Percentiles rank a stretch among this genome's conserved stretches.
phyloP scores from a whole-genome alignment of 2,888 invertebrate species.

The Dorcus hopei region DNA sequence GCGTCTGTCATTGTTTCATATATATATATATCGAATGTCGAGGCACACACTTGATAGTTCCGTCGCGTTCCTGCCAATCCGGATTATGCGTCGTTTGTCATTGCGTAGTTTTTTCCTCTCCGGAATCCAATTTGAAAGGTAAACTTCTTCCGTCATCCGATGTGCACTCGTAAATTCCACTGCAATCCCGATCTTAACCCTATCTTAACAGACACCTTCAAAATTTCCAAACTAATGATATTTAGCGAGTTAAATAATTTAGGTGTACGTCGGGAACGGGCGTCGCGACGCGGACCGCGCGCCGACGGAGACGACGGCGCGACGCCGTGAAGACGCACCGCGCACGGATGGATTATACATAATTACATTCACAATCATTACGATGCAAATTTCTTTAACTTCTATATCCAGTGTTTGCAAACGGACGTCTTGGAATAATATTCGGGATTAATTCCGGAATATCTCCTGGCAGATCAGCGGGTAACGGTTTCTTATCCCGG shows the following conservation, averaged over 20 bases:
- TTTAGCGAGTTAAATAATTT: conserved; percentile 13
- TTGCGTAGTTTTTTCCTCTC: not conserved
- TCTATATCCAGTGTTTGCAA: conserved; percentile 46
- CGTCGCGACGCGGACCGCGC: too few species aligned
- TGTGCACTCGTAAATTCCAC: conserved; percentile 41
- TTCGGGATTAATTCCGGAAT: conserved; percentile 48
- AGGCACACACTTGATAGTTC: conserved; percentile 36
- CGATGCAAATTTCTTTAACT: conserved; percentile 49
- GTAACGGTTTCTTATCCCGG: conserved; percentile 43
- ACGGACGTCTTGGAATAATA: conserved; percentile 46
- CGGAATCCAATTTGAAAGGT: not conserved
- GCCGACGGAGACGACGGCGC: conserved; percentile 27
- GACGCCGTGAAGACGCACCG: not conserved
- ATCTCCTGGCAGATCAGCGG: conserved; percentile 47
- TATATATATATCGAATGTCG: conserved; percentile 34
- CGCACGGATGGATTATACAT: conserved; percentile 36
- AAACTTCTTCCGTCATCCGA: conserved; percentile 23
- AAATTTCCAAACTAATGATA: conserved; percentile 35
- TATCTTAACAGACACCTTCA: conserved; percentile 43
- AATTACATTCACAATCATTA: conserved; percentile 47
- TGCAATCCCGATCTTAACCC: conserved; percentile 35
- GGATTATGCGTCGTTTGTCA: conserved; percentile 23
- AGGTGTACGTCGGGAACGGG: too few species aligned
- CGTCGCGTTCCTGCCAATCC: conserved; percentile 23
- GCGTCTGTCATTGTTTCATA: conserved; percentile 39